Evolutionary conservation across 2,113 vertebrate genomes (phyloP).

Genomic region (Mesembrinibis cayennensis): DNA sequence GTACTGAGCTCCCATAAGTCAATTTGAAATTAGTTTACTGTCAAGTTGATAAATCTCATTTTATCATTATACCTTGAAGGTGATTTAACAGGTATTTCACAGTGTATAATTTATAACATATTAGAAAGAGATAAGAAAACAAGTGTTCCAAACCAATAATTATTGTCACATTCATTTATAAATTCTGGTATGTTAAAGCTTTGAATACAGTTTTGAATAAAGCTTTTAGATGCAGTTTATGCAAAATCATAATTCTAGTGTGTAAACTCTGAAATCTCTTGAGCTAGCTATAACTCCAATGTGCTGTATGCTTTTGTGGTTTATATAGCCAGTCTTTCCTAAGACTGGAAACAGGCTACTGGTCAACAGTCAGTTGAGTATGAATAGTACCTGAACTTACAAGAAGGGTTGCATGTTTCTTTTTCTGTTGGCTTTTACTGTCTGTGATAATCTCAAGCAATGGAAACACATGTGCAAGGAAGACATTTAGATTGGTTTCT

Average conservation of each 20-base stretch:
- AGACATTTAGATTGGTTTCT: background rate
- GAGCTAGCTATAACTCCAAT: background rate
- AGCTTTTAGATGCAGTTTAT: background rate
- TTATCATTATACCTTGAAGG: slow-evolving; percentile 1
- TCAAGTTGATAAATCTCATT: slow-evolving; percentile 36
- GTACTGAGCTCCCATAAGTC: slow-evolving; percentile 21
- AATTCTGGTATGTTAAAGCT: background rate
- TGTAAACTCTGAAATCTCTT: background rate
- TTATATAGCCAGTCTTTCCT: background rate
- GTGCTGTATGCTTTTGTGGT: background rate
- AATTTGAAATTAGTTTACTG: slow-evolving; percentile 44
- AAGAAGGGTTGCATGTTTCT: background rate
- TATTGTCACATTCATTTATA: slow-evolving; percentile 13
- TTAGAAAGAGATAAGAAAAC: background rate
- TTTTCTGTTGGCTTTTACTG: background rate
- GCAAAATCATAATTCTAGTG: background rate
- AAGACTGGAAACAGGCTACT: background rate
- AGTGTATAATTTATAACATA: background rate
- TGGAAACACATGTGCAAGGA: background rate
- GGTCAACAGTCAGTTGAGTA: background rate
- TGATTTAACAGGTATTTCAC: slow-evolving; percentile 21
- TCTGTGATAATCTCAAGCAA: background rate
- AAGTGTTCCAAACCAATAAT: background rate
- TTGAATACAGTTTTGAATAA: background rate
- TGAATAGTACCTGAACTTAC: background rate